Evolutionary conservation across 2,113 vertebrate species (phyloP), one percentile per base, ranked within the genome.

Genomic region (Oenanthe oenanthe): DNA sequence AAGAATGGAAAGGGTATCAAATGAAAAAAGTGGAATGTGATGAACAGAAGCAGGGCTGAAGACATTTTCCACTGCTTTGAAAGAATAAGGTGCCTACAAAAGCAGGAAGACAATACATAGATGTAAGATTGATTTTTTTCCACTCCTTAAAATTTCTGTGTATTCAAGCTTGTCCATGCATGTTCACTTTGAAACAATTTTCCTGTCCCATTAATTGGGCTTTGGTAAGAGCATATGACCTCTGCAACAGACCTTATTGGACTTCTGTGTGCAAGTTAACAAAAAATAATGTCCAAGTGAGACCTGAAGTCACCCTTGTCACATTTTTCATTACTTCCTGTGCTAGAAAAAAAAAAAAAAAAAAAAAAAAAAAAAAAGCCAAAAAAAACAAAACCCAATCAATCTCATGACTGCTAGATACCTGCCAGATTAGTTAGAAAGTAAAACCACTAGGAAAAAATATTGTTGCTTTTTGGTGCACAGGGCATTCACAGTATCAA

Each of bases 321-420:
- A 71, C 3, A 40, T 76, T 79, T 88, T 43, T 57, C 32, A 50
- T 62, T 10, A 43, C 9, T 50, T 80, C 17, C 20, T 26, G 17
- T 34, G 18, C 7, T 32, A 88, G 34, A 32, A 32, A n/a, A 32
- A 56, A 56, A 31, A 36, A 36, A 36, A 36, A 36, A 32, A n/a
- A 32, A 56, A 56, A 31, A 36, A 36, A 36, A 36, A 36, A 36
- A 36, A 36, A 36, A 36, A 36, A 36, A 36, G 34, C 34, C 34
- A 36, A 36, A 7, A 17, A 2, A 7, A 17, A 2, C 0, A 61
- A 73, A 26, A 6, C 22, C 4, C 26, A 77, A 10, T 9, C 12
- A 58, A 5, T 24, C 7, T 91, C 79, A 51, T 24, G n/a, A 77
- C 51, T 38, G 15, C 13, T 28, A 26, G 17, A 38, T 26, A 60